Evolutionary conservation across 2,888 invertebrate species (phyloP), one percentile per base, ranked within the genome.

Genomic region (Drosophila nr. fundita): DNA sequence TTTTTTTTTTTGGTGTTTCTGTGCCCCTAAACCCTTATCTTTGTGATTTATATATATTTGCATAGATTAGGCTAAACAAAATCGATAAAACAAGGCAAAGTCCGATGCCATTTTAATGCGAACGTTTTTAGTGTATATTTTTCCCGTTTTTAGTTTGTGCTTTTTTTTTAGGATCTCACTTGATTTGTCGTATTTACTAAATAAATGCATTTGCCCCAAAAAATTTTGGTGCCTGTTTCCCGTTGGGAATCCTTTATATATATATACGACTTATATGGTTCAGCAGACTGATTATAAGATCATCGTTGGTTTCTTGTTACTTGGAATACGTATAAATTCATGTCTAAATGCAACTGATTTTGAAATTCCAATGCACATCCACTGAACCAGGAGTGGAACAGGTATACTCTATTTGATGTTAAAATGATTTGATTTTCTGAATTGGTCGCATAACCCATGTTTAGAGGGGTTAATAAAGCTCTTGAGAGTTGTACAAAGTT

Each of bases 321-420:
- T 53, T 67, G 66, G 58, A 58, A 70, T 60, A 24, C 57, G 11
- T 63, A 64, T 80, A 69, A 70, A 79, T 79, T 75, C 61, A 54
- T 64, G 54, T 42, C 50, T 83, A 89, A 83, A 89, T 89, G 83
- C 87, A 75, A 66, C 58, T 77, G 49, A 57, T 59, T 62, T 67
- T 21, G 53, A n/a, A 62, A 63, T 63, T 34, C 63, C 57, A 83
- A 83, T 75, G 84, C 88, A 61, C 73, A 77, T 54, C 72, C 61
- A 65, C 83, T 78, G 61, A 76, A 83, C 77, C 70, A 60, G 64
- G 10, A 15, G 2, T 29, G 30, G 59, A 10, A 21, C 45, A 40
- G 30, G 50, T 73, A 24, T 57, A 40, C 36, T 18, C 29, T 30
- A 8, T 32, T 18, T 21, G 24, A 24, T 59, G 34, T 49, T 36